Base-by-base conservation (phyloP, 2,888 invertebrate species). In the Cheilosia urbana region DNA sequence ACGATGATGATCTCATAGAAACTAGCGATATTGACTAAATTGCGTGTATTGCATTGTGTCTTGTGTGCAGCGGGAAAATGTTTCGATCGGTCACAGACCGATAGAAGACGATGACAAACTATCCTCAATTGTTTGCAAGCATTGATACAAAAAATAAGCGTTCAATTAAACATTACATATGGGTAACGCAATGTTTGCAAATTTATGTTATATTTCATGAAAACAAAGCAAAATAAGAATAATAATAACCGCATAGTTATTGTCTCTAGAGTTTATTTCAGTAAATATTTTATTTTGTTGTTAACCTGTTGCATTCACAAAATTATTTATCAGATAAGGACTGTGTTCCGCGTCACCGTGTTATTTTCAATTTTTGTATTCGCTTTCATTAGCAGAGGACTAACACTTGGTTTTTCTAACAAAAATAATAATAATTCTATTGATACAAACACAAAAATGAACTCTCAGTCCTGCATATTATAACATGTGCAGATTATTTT, bases 1-100 rank as follows among this genome's bases (percentile, higher is more conserved):
- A 91, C 81, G 91, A 91, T 82, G 91, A 91, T 73, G 91, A 91
- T 57, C 88, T 87, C 79, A 87, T 89, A 81, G 90, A 90, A 45
- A 90, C 90, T 76, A 91, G 91, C 88, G 92, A 92, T 83, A 90
- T 91, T 87, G 91, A 92, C 90, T 92, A 91, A 92, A 84, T 30
- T 21, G 45, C 60, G 72, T 83, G 47, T 63, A 57, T 72, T 65
- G 71, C 63, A 77, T 81, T 66, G 77, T 60, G 55, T 34, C 60
- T 81, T 66, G 77, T 66, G 55, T 34, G 17, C 47, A 53, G 71
- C 27, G 37, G 47, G 24, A 77, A 53, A 58, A 65, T 55, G 30
- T 40, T 65, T 79, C 73, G 21, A 58, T 60, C 42, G 66, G 58
- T 76, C 68, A 47, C 55, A 68, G 34, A 68, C 57, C 63, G 55